Percentiles rank a stretch among this genome's conserved stretches.
phyloP scores from a whole-genome alignment of 1,140 invertebrate genomes.

The Diachasmimorpha longicaudata region DNA sequence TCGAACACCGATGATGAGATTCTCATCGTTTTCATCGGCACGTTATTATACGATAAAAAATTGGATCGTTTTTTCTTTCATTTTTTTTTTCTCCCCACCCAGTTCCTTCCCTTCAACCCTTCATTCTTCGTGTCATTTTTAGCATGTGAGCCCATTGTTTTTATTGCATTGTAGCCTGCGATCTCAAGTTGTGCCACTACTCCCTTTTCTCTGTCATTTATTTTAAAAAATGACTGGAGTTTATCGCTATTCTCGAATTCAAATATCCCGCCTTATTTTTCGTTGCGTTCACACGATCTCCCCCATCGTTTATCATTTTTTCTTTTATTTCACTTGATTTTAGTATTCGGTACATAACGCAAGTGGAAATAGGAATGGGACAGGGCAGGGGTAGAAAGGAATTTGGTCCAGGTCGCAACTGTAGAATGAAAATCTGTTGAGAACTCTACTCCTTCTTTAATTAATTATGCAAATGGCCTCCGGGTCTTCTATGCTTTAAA shows the following conservation, averaged over 20 bases:
- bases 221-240: too few species aligned
- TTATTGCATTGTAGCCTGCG: background rate
- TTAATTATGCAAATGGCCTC: slow-evolving; percentile 56
- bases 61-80: background rate
- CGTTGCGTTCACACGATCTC: too few species aligned
- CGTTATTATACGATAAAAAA: slow-evolving; percentile 2
- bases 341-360: slow-evolving; percentile 8
- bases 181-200: background rate
- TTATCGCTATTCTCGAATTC: too few species aligned
- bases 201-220: background rate
- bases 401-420: slow-evolving; percentile 17
- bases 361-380: background rate
- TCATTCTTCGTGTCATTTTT: background rate
- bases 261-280: too few species aligned
- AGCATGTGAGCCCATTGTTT: background rate
- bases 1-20: background rate
- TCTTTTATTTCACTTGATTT: background rate
- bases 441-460: slow-evolving; percentile 53
- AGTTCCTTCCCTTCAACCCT: background rate
- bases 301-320: background rate
- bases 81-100: background rate
- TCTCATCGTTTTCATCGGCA: background rate
- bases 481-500: slow-evolving; percentile 48
- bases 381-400: slow-evolving; percentile 33
- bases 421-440: slow-evolving; percentile 51